These are phyloP conservation scores for Epinotia nisella DNA, from an alignment of 2,888 invertebrate species.

Conservation along the genomic window DNA sequence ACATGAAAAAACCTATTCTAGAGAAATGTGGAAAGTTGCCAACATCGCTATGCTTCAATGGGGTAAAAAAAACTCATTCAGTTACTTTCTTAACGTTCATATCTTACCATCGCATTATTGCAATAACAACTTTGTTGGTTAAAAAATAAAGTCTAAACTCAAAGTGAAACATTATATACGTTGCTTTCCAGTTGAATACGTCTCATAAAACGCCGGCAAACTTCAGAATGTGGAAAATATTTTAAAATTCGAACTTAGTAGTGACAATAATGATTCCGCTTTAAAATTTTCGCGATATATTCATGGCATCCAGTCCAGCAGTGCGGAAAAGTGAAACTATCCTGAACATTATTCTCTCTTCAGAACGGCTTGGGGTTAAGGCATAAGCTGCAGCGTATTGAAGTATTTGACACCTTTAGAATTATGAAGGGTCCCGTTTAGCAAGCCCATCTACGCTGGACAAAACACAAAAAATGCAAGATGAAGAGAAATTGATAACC, in stretches of 20 bases:
- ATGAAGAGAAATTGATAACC: too few species aligned
- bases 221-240: slow-evolving; percentile 25
- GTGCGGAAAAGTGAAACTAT: slow-evolving; percentile 82
- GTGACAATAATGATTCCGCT: slow-evolving; percentile 68
- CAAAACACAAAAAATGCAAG: too few species aligned
- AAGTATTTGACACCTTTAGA: not conserved
- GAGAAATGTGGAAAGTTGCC: slow-evolving; percentile 26
- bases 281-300: slow-evolving; percentile 74
- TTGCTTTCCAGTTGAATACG: slow-evolving; percentile 15
- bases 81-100: slow-evolving; percentile 8
- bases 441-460: too few species aligned
- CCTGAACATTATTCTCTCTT: slow-evolving; percentile 63
- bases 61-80: slow-evolving; percentile 18
- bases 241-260: slow-evolving; percentile 46
- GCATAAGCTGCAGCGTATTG: slow-evolving; percentile 48
- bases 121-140: not conserved
- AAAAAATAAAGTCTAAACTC: not conserved
- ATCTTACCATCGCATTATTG: not conserved
- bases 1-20: not conserved
- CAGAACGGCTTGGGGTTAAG: slow-evolving; percentile 47
- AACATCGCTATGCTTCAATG: slow-evolving; percentile 7
- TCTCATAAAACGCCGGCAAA: slow-evolving; percentile 38
- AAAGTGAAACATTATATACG: not conserved
- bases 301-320: slow-evolving; percentile 73
- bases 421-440: too few species aligned